phyloP scores from a whole-genome alignment of 1,140 invertebrate genomes.

The Sinella curviseta region DNA sequence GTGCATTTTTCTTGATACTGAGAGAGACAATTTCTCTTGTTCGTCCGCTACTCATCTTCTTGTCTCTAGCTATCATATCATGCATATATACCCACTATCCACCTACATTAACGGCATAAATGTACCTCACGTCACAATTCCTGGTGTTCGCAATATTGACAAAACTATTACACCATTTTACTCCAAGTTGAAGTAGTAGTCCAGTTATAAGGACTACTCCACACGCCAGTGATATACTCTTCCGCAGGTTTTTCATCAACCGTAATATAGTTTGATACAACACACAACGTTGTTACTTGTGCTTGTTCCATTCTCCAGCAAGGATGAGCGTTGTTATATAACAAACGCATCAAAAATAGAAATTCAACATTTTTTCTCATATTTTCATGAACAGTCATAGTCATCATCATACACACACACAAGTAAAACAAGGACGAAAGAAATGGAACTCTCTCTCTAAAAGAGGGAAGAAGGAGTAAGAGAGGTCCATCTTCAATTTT shows the following conservation, averaged over 20 bases:
- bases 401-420: background rate
- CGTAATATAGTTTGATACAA: background rate
- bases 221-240: too few species aligned
- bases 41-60: background rate
- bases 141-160: background rate
- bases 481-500: conserved; percentile 28
- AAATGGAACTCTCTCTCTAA: background rate
- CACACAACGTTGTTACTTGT: too few species aligned
- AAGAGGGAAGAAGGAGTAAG: background rate
- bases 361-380: conserved; percentile 10
- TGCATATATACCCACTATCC: too few species aligned
- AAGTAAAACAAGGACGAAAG: background rate
- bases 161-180: background rate
- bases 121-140: background rate
- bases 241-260: background rate
- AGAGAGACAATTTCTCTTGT: background rate
- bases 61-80: background rate
- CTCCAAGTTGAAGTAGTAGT: background rate
- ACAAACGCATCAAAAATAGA: background rate
- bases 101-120: too few species aligned
- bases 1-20: background rate
- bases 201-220: too few species aligned
- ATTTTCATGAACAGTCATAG: conserved; percentile 9
- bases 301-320: too few species aligned
- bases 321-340: background rate